These are phyloP conservation scores for Tachyglossus aculeatus DNA, from an alignment of 2,797 vertebrate genomes.

Conservation along the genomic window DNA sequence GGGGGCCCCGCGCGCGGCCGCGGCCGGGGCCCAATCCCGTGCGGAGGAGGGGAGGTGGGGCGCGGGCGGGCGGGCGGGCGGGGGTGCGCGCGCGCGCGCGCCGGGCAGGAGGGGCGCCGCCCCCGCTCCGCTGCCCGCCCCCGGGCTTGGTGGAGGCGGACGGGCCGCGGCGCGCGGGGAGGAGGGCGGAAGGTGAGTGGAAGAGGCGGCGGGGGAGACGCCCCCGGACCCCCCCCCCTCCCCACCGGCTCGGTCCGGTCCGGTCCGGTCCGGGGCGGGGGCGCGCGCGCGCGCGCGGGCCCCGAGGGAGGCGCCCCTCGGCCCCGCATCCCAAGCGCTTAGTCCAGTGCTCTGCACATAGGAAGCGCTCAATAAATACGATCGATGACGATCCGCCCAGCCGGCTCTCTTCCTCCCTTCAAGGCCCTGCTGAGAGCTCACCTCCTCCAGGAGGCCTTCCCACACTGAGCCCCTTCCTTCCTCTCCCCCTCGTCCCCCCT, in stretches of 20 bases:
- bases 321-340: too few relatives aligned
- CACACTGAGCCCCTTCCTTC: too few relatives aligned
- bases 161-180: constrained; percentile 29
- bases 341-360: too few relatives aligned
- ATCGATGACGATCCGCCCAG: too few relatives aligned
- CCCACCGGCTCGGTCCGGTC: too few relatives aligned
- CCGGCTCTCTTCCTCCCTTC: too few relatives aligned
- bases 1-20: background rate
- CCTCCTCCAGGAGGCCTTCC: too few relatives aligned
- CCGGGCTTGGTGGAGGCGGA: constrained; percentile 57
- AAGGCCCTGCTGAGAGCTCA: too few relatives aligned
- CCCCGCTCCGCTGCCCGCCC: constrained; percentile 13
- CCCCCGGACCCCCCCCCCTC: background rate
- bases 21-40: constrained; percentile 57
- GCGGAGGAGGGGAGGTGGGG: background rate
- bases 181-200: constrained; percentile 59
- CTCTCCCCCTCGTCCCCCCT: too few relatives aligned
- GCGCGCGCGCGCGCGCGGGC: too few relatives aligned
- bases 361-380: too few relatives aligned
- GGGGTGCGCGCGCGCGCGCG: constrained; percentile 23
- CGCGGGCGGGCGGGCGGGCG: constrained; percentile 12
- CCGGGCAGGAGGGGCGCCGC: constrained; percentile 30
- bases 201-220: background rate
- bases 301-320: too few relatives aligned
- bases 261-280: background rate